Evolutionary conservation across 1,140 invertebrate species (phyloP), one percentile per base, ranked within the genome.

Genomic region (Lordiphosa mommai): DNA sequence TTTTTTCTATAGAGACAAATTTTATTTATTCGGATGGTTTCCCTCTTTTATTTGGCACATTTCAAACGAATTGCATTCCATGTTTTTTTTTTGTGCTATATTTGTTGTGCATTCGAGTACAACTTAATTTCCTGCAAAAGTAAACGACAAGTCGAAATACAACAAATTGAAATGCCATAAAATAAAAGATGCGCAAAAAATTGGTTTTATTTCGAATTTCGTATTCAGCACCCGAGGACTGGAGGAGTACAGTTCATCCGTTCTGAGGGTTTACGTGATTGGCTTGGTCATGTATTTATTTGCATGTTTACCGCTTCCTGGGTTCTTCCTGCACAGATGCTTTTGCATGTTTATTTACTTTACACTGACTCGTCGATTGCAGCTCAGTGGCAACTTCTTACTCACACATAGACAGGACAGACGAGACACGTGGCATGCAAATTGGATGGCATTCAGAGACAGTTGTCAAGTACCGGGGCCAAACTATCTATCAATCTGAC

Each of bases 81-180:
- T 30, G 29, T 16, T 41, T 20, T 23, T 23, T 23, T 23, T 20
- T 20, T 20, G 17, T 0, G 3, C 17, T 2, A 20, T 20, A 20
- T 23, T 16, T 40, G 13, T 40, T 49, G 14, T 60, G 38, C 29
- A 34, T 13, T 58, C 32, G 13, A 50, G 13, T 23, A 38, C 20
- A 76, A 53, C 53, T 82, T 82, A 82, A 80, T 82, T 82, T 80
- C 74, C 76, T n/a, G 60, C 38, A 27, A 38, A 38, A 14, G 12
- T 23, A 40, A 41, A 37, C 14, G n/a, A 10, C 32, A 29, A 46
- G 20, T 34, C 32, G 44, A 30, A 56, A 37, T 43, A 32, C 36
- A 29, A 53, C 56, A 70, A 65, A 69, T 80, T 65, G 47, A 73
- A 80, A 80, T 66, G 64, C 51, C 67, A 79, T 59, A 33, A 49